Conservation (phyloP, 1,140 invertebrate species). For the Mycetomoellerius zeteki region DNA sequence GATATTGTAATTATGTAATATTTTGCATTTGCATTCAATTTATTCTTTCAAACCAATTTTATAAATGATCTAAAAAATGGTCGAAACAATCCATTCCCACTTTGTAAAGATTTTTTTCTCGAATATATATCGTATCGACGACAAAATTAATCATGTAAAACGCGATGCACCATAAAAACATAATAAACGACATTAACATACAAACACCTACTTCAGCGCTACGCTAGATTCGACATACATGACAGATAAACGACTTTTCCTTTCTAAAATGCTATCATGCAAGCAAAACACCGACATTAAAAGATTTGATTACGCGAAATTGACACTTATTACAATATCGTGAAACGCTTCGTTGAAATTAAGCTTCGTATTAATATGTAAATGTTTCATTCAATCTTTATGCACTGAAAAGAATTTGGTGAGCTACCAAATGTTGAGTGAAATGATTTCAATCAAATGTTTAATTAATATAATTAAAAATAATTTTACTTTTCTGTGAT, state of each 20-base stretch:
- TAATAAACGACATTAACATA: conserved; percentile 54
- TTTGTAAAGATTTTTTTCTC: not conserved
- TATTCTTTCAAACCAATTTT: not conserved
- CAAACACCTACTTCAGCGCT: conserved; percentile 9
- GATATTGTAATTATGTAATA: not conserved
- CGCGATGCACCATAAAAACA: conserved; percentile 35
- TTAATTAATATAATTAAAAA: no score
- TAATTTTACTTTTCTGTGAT: no score
- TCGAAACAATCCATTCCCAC: not conserved
- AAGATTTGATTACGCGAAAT: conserved; percentile 33
- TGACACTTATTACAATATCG: conserved; percentile 4
- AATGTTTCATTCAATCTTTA: not conserved
- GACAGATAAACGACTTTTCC: conserved; percentile 55
- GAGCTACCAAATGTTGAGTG: no score
- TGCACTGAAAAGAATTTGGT: no score
- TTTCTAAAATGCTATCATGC: not conserved
- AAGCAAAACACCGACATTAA: not conserved
- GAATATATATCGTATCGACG: not conserved
- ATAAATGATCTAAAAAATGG: not conserved
- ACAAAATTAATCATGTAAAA: conserved; percentile 62
- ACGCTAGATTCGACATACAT: conserved; percentile 20
- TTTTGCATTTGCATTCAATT: not conserved
- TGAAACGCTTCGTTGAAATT: conserved; percentile 8
- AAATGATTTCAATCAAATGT: no score
- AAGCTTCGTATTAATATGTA: conserved; percentile 13